Conservation (phyloP, 1,140 invertebrate species). For the Drosophila seguyi region DNA sequence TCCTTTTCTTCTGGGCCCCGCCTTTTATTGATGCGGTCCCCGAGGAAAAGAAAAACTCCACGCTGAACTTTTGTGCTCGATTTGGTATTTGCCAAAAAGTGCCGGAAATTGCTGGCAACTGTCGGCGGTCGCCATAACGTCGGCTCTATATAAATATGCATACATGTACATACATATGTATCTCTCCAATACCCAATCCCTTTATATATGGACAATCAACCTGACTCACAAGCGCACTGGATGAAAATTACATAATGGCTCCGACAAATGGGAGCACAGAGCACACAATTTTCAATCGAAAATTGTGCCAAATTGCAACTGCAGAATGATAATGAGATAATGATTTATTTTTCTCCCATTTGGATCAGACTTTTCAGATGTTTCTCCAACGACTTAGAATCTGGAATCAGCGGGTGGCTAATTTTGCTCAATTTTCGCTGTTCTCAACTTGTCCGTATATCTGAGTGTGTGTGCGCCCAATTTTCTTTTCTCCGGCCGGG, state of each 20-base stretch:
- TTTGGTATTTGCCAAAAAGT: constrained; percentile 66
- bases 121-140: constrained; percentile 45
- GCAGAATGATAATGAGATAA: constrained; percentile 34
- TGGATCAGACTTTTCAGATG: constrained; percentile 31
- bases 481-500: constrained; percentile 40
- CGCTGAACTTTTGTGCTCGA: constrained; percentile 73
- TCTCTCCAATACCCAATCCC: neutral
- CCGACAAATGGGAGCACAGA: constrained; percentile 20
- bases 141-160: neutral
- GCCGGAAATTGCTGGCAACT: constrained; percentile 50
- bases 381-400: constrained; percentile 26
- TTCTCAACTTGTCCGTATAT: neutral
- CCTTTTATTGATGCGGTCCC: constrained; percentile 7
- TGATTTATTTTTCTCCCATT: constrained; percentile 44
- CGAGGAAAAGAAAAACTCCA: constrained; percentile 6
- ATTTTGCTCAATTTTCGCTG: constrained; percentile 67
- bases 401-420: constrained; percentile 62
- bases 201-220: constrained; percentile 31
- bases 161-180: neutral
- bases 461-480: constrained; percentile 32
- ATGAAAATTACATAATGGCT: constrained; percentile 51
- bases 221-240: constrained; percentile 44
- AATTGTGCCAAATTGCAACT: constrained; percentile 68
- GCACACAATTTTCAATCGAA: constrained; percentile 27
- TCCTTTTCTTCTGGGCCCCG: constrained; percentile 1